Base-by-base conservation (phyloP, 2,113 vertebrate genomes). In the Panthera leo region DNA sequence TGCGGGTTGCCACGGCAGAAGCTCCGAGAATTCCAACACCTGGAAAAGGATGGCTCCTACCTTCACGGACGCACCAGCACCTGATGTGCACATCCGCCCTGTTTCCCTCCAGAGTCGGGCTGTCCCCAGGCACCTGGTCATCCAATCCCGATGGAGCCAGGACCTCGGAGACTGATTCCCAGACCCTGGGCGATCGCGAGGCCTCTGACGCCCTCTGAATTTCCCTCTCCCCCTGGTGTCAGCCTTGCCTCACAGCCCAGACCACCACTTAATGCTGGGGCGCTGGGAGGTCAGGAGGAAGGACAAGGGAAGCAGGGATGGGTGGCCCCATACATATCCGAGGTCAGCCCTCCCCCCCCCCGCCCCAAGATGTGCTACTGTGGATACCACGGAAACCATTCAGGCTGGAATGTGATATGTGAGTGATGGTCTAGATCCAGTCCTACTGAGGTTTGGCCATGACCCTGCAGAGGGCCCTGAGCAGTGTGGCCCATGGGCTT, bases 81-180 rank as follows among this genome's bases (percentile, higher is more conserved):
- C 45, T n/a, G 27, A 55, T 4, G 5, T 0, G 0, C n/a, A 18
- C 45, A 6, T 1, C n/a, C 14, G 7, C 7, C 34, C 82, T 7
- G 2, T 27, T 27, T 2, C 11, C 48, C 23, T 45, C 27, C 7
- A 19, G n/a, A 27, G 14, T 5, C 79, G 5, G 1, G 27, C 8
- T 39, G 5, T 9, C 16, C 15, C 18, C 3, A 5, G 5, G 51
- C 0, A 13, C 31, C 51, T 34, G 25, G 19, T 23, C 91, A 21
- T 10, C 34, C 25, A 5, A 4, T 25, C 48, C 67, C 31, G 9
- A 27, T 5, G 27, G 27, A 63, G 67, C 45, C 7, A 6, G 39
- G 34, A 48, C 61, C 88, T 27, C 1, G 10, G 19, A 91, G 34
- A 6, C 7, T 42, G 31, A 6, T 15, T 53, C 73, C 53, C 36